Base-by-base conservation (phyloP, 2,797 vertebrate species). In the Amblyopsis hoosieri region DNA sequence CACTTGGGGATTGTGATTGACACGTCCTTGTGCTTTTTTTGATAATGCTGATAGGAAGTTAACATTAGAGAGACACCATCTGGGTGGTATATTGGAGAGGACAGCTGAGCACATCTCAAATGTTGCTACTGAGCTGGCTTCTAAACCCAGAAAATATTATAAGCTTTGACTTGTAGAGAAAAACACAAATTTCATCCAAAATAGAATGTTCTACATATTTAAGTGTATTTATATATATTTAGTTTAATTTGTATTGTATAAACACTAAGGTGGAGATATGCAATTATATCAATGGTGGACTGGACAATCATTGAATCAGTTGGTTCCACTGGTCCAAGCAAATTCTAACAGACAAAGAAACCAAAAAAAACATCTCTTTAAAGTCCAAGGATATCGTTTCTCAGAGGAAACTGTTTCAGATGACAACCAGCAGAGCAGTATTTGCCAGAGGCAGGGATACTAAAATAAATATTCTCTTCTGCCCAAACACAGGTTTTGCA, bases 71-170 rank as follows among this genome's bases (percentile, higher is more conserved):
- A 67, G 78, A 2, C 55, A 54, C 84, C 86, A 76, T 80, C 86
- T 91, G 91, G 88, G 86, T 89, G 85, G 89, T 85, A 86, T 79
- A 84, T 51, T 72, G 73, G 73, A 59, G 66, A 68, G 75, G 85
- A 88, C 91, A 92, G 90, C 90, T 92, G 91, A 89, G 76, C 72
- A 69, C 80, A 79, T 79, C 77, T 84, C 77, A 72, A 53, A 65
- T 66, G 82, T 54, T 67, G 67, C 62, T 54, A 62, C 75, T 71
- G 70, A n/a, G 55, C 63, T 69, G 50, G 64, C 62, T 66, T 67
- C 58, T 48, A 33, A 63, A 60, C 60, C 31, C 50, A 63, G 10
- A 53, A 13, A 68, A 76, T 66, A 29, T 15, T 4, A 31, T 37
- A 56, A 56, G 29, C 31, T 56, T 56, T 3, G 29, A 23, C 47